Evolutionary conservation across 2,797 vertebrate species (phyloP).

Genomic region (Lacerta bilineata): DNA sequence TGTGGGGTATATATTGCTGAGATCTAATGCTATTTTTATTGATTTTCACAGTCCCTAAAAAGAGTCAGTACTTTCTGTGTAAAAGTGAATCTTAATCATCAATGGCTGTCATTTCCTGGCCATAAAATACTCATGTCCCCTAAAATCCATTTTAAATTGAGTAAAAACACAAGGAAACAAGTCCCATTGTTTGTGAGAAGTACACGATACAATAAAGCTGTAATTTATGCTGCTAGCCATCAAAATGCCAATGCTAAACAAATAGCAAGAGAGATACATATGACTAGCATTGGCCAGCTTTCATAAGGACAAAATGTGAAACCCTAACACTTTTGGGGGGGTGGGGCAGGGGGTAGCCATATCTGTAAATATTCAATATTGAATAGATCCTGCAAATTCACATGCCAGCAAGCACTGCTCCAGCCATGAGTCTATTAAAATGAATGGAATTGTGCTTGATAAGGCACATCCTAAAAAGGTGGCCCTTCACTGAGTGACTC

Average conservation of each 20-base stretch:
- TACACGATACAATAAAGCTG: not conserved
- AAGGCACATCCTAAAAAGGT: not conserved
- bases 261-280: not conserved
- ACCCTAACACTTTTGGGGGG: not conserved
- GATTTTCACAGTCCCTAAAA: not conserved
- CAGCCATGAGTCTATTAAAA: not conserved
- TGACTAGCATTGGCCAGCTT: not conserved
- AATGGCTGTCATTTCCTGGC: not conserved
- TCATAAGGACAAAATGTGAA: not conserved
- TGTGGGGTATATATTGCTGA: not conserved
- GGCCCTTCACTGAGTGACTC: not conserved
- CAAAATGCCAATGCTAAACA: slow-evolving; percentile 14
- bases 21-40: not conserved
- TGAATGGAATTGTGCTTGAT: not conserved
- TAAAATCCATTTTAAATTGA: slow-evolving; percentile 17
- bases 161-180: not conserved
- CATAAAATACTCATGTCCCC: not conserved
- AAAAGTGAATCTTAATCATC: not conserved
- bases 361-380: not conserved
- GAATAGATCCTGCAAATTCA: not conserved
- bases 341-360: not conserved
- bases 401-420: not conserved
- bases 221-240: not conserved
- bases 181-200: not conserved
- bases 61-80: not conserved